Base-by-base conservation (phyloP, 1,140 invertebrate genomes). In the Hylyphantes graminicola region DNA sequence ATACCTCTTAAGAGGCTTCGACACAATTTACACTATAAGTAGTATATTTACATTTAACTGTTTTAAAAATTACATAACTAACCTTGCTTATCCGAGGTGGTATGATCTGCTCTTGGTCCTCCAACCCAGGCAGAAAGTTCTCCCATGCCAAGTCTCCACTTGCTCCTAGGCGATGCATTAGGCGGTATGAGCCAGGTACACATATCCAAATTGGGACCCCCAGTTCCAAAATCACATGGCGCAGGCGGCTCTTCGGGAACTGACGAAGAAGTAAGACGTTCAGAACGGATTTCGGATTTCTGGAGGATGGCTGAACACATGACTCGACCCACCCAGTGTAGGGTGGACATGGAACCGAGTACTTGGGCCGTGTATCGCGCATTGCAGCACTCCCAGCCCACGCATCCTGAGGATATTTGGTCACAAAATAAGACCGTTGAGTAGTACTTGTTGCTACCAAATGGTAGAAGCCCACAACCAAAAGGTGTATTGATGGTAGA, bases 61-160 rank as follows among this genome's bases (percentile, higher is more conserved):
- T 12, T 12, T n/a, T 3, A 13, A 65, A n/a, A 65, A 59, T 1
- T 59, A 13, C 57, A 2, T 13, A 59, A 59, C 87, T 90, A 88
- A 83, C 92, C 91, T 48, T 90, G 91, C 17, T 89, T 88, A 15
- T 91, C 89, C 54, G 88, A 85, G 9, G 86, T 85, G 12, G 87
- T 91, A 1, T 91, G 90, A 89, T 93, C 93, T 12, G 87, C 88
- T 3, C 90, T 61, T n/a, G 93, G 93, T n/a, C 93, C 93, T 67
- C 93, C 93, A 17, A 93, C 85, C 92, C 93, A 93, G 88, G 92
- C 93, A 12, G 91, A 90, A 51, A 90, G 88, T 21, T 89, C 78
- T 15, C 92, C 92, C 11, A 86, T 85, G 9, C 87, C 87, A 19
- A 67, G 79, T 53, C 68, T 72, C 87, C 87, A 88, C 15, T 68